Base-by-base conservation (phyloP, 2,113 vertebrate genomes). In the Mixornis gularis region DNA sequence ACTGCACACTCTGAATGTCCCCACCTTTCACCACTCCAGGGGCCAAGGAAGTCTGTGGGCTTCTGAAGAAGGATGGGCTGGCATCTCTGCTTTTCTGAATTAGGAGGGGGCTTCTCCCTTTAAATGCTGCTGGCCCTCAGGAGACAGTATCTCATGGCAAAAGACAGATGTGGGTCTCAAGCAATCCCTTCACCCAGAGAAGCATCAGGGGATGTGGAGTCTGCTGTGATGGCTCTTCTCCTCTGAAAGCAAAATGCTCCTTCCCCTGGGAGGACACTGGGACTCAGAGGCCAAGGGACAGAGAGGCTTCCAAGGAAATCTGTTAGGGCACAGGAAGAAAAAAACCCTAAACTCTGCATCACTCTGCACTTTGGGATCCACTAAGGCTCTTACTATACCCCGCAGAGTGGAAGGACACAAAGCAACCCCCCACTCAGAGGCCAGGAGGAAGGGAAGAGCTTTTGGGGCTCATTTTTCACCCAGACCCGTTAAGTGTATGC, bases 401-500 rank as follows among this genome's bases (percentile, higher is more conserved):
- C 0, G 0, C 12, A 20, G 11, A 9, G 5, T 20, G 12, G 18
- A 41, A 91, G 53, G n/a, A 56, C 7, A 5, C 32, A 63, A 76
- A 76, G 14, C 20, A 71, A 72, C 3, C 5, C 5, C 13, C 7
- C 0, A 13, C 4, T 41, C 36, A 46, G 53, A 81, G 46, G 29
- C 43, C 46, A 65, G 32, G 11, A 79, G 24, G 40, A 87, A 86
- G 5, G 17, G 19, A 53, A 69, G 8, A 81, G 12, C 20, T 76
- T 86, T 81, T 11, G 21, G 32, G 29, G 6, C 20, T 89, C 22
- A 41, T 81, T 90, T 80, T 92, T 73, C 51, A 55, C 20, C 9
- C 38, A 62, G 12, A 11, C 1, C 2, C 10, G 8, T 22, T 24
- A 62, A 58, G 7, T 4, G 3, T 11, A 68, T 4, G 17, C n/a